Base-by-base conservation (phyloP, 2,113 vertebrate genomes). In the Chascanopsetta lugubris region DNA sequence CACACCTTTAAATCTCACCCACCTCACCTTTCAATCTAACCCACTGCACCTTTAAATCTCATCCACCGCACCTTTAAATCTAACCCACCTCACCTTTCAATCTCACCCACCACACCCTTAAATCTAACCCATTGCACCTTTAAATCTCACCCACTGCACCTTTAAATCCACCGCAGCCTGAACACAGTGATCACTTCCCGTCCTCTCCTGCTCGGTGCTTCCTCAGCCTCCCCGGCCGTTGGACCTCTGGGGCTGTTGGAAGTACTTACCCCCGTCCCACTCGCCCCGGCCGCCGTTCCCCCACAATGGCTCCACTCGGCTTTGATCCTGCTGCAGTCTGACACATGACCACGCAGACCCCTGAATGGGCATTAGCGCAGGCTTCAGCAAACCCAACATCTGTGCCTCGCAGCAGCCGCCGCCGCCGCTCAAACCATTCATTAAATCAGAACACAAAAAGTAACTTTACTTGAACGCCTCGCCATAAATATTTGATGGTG, bases 381-480 rank as follows among this genome's bases (percentile, higher is more conserved):
- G 95, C 95, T 96, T 94, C 95, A 95, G 85, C 91, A 93, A 93
- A 89, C 90, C 86, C 72, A 91, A 87, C 93, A 93, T 95, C 93
- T 91, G 84, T 94, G 94, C 93, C 93, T 93, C 91, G 82, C 90
- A 90, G 87, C 82, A 58, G n/a, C n/a, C n/a, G n/a, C 77, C 61
- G 85, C 91, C 92, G 90, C 88, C 87, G 92, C 85, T 86, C 89
- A 95, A 94, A 95, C 92, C 93, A 95, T 95, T 98, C 96, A 97
- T 98, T 98, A 98, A 98, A 98, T 98, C 97, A 98, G 94, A 96
- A 98, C 97, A 99, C 91, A 96, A 95, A 98, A 98, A 98, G 93
- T 93, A 98, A 97, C 96, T 97, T 98, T 97, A 97, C 94, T 96
- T 96, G 95, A 97, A 98, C 93, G 95, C 94, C 85, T 92, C 88